Evolutionary conservation across 2,113 vertebrate species (phyloP).

Genomic region (Manacus vitellinus): DNA sequence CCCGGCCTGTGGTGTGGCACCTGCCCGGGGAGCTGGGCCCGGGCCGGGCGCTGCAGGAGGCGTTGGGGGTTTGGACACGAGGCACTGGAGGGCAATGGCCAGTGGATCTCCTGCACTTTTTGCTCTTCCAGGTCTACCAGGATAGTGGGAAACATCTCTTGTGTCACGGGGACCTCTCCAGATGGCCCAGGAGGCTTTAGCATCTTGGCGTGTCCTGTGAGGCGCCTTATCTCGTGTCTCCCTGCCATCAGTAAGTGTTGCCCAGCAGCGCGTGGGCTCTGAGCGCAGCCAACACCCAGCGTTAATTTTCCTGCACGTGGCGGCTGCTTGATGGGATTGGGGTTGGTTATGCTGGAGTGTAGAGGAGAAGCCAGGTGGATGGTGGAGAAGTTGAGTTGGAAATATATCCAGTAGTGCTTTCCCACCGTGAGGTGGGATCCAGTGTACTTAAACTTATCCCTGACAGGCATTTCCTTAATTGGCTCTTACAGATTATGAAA

Average conservation of each 20-base stretch:
- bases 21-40: background rate
- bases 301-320: background rate
- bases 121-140: background rate
- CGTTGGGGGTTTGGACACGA: background rate
- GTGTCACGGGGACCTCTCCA: rapidly evolving
- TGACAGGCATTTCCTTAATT: background rate
- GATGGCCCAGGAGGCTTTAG: background rate
- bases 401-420: background rate
- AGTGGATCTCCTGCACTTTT: background rate
- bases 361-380: background rate
- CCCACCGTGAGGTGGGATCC: background rate
- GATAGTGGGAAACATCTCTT: rapidly evolving
- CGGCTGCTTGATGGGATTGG: rapidly evolving
- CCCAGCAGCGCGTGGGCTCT: rapidly evolving
- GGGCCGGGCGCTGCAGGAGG: background rate
- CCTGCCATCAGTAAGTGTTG: background rate
- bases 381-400: background rate
- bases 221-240: rapidly evolving
- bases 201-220: rapidly evolving
- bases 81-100: rapidly evolving
- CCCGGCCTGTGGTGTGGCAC: background rate
- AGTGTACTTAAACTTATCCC: background rate
- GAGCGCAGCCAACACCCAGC: rapidly evolving
- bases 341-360: rapidly evolving
- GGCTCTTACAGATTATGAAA: background rate